Percentiles rank a stretch among this genome's conserved stretches.
These are phyloP conservation scores for Selenia dentaria DNA, from an alignment of 2,888 invertebrate species.

Conservation along the genomic window DNA sequence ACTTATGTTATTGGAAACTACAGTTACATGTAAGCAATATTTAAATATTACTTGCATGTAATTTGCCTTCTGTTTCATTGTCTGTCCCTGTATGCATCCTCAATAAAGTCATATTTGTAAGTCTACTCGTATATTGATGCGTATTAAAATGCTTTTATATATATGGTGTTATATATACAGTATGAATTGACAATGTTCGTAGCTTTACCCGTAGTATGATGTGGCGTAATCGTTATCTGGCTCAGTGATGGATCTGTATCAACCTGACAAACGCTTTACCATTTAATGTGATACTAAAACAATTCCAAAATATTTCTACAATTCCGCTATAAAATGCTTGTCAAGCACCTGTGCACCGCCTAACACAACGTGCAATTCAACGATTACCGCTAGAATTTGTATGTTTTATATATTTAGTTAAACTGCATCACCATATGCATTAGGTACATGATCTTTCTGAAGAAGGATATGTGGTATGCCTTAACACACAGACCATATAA, in stretches of 20 bases:
- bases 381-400: no score
- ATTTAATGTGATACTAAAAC: no score
- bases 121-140: neutral
- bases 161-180: neutral
- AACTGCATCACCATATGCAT: no score
- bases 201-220: neutral
- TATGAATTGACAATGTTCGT: neutral
- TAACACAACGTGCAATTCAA: no score
- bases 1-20: conserved; percentile 13
- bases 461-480: no score
- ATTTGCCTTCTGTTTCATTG: conserved; percentile 9
- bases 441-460: no score
- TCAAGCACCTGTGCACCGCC: no score
- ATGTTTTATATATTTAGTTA: no score
- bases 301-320: no score
- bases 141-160: conserved; percentile 4
- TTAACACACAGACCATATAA: no score
- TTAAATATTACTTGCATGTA: conserved; percentile 22
- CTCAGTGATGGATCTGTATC: conserved; percentile 1
- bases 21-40: conserved; percentile 24
- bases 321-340: no score
- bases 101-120: neutral
- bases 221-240: neutral
- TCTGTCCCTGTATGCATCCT: neutral
- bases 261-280: no score